Evolutionary conservation across 2,113 vertebrate genomes (phyloP), one percentile per base, ranked within the genome.

Genomic region (Oryzias celebensis): DNA sequence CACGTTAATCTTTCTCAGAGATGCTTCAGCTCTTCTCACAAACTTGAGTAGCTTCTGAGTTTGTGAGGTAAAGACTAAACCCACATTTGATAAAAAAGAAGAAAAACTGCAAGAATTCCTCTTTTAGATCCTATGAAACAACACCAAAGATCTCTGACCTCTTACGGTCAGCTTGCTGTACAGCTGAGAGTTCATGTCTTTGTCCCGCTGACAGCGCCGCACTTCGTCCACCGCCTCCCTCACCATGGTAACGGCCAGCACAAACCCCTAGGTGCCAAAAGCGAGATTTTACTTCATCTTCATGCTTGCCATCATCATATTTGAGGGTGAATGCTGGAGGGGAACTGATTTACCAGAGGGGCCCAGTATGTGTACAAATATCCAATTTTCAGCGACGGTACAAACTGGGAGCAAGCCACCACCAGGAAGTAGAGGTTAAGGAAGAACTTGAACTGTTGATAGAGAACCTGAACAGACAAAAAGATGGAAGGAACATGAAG

Each of bases 381-480:
- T 80, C 97, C 97, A 61, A 98, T 98, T 84, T 98, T 98, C 90
- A 99, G 71, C 17, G 95, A 94, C 31, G 96, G 94, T 55, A 94
- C 87, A 57, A 98, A 98, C 91, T 99, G 97, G 24, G 97, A 98
- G 82, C 95, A 98, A 85, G 97, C 94, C 65, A 98, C 96, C 62
- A 98, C 84, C 89, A 99, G 93, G 80, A 98, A 99, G 91, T 98
- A 99, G 77, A 99, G 93, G 83, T 99, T 99, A 91, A 99, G 92
- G 93, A 99, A 99, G 93, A 99, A 97, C 93, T 98, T 99, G 94
- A 99, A 99, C 82, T 98, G 97, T 90, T 98, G 96, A 90, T 97
- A 98, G 55, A 99, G 93, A 92, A 98, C 96, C 97, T 98, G 90
- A 85, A 93, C 91, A 22, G 72, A 81, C 44, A 58, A 81, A 6